Conservation (phyloP, 2,797 vertebrate species). For the Ibycter americanus region DNA sequence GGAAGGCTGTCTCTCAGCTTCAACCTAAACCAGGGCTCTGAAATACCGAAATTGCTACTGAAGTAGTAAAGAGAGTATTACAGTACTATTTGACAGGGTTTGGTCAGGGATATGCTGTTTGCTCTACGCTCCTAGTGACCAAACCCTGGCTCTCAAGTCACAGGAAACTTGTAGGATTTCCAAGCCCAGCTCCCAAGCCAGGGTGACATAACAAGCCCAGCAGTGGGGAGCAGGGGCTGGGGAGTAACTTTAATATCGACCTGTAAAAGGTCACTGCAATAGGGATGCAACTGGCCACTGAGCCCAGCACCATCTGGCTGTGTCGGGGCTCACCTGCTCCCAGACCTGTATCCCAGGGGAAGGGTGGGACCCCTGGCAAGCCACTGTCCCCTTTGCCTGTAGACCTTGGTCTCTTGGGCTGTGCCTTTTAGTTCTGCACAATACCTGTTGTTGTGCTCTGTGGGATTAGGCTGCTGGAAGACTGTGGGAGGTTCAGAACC, state of each 20-base stretch:
- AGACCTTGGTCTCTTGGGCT: background rate
- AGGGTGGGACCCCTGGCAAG: background rate
- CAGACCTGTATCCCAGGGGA: accelerated
- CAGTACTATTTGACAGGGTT: background rate
- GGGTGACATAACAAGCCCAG: background rate
- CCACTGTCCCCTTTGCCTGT: background rate
- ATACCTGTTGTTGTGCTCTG: background rate
- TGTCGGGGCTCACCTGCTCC: background rate
- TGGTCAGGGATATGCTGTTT: background rate
- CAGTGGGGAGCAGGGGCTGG: background rate
- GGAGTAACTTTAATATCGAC: background rate
- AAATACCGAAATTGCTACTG: background rate
- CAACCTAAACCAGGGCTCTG: background rate
- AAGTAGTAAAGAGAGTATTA: background rate
- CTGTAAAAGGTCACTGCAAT: background rate
- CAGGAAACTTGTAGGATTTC: background rate
- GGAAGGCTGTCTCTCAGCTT: background rate
- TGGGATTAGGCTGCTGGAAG: background rate
- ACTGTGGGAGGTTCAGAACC: background rate
- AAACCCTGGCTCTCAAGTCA: background rate
- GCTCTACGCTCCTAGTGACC: background rate
- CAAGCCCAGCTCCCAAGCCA: background rate
- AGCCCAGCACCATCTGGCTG: accelerated
- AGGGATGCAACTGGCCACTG: background rate
- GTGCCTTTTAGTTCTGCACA: background rate